Base-by-base conservation (phyloP, 2,113 vertebrate genomes). In the Vanacampus margaritifer region DNA sequence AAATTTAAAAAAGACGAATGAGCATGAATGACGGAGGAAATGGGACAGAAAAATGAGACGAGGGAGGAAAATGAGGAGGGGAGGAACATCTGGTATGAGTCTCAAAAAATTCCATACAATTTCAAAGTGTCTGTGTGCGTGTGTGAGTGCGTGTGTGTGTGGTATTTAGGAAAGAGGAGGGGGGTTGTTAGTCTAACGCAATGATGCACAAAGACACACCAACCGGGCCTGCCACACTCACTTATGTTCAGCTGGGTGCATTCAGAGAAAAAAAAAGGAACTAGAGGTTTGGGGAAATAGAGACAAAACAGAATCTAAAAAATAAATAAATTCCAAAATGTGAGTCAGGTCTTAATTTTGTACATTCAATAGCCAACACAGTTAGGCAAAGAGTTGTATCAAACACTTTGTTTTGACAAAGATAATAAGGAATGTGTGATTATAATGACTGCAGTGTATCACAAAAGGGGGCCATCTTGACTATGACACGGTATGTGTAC, bases 51-150 rank as follows among this genome's bases (percentile, higher is more conserved):
- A 50, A 43, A 16, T 14, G 48, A 60, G 51, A 73, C n/a, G 65
- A 21, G 12, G 57, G 26, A 1, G 54, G 50, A 51, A 72, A 64
- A 53, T 2, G 61, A 75, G 48, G 59, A 65, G 57, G 65, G 71
- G 80, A 76, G 76, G 84, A 90, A 91, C 90, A 91, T 91, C 89
- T 92, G 91, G 79, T 74, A 72, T 21, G 65, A 71, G 70, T 76
- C 80, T 86, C 64, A 6, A 48, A 79, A 87, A 82, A 67, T 78
- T 80, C 66, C 83, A 68, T 86, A 85, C 68, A 83, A 75, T 79
- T 48, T 66, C 46, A 60, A 39, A 54, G 54, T 59, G 56, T 70
- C 65, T 62, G 28, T 19, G 59, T 10, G 39, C 61, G 60, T 58
- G 50, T 65, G 59, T 24, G 39, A 65, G 65, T 53, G 61, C 48